These are phyloP conservation scores for Diarsia dahlii DNA, from an alignment of 2,888 invertebrate genomes.

Conservation along the genomic window DNA sequence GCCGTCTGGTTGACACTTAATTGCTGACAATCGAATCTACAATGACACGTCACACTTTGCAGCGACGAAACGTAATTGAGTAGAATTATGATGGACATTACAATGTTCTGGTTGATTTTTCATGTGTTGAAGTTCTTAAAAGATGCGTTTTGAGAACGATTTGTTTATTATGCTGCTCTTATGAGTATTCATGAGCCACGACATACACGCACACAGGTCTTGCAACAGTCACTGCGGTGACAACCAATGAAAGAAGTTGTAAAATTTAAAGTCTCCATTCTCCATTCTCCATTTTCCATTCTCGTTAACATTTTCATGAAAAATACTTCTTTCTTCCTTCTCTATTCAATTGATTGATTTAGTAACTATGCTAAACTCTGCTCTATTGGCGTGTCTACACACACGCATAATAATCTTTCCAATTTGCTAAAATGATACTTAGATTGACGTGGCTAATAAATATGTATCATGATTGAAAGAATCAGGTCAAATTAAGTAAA, in stretches of 20 bases:
- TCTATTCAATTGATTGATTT: neutral
- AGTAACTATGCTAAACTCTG: neutral
- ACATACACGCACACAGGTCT: neutral
- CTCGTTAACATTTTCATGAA: no score
- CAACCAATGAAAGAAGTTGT: neutral
- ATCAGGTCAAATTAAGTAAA: conserved; percentile 38
- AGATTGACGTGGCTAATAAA: conserved; percentile 21
- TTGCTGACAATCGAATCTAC: conserved; percentile 62
- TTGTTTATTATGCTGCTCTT: neutral
- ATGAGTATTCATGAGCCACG: neutral
- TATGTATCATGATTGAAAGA: conserved; percentile 38
- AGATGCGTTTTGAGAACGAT: neutral
- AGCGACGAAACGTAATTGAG: conserved; percentile 50
- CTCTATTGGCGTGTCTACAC: neutral
- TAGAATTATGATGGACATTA: conserved; percentile 55
- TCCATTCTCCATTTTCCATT: no score
- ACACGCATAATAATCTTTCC: neutral
- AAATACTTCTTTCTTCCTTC: neutral
- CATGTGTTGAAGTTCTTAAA: neutral
- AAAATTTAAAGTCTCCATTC: no score
- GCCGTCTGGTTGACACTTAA: conserved; percentile 60
- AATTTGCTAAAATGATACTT: conserved; percentile 3
- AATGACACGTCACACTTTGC: conserved; percentile 49
- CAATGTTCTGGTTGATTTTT: conserved; percentile 40
- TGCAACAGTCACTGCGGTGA: no score